phyloP scores from a whole-genome alignment of 2,113 vertebrate genomes.

The Mellivora capensis region DNA sequence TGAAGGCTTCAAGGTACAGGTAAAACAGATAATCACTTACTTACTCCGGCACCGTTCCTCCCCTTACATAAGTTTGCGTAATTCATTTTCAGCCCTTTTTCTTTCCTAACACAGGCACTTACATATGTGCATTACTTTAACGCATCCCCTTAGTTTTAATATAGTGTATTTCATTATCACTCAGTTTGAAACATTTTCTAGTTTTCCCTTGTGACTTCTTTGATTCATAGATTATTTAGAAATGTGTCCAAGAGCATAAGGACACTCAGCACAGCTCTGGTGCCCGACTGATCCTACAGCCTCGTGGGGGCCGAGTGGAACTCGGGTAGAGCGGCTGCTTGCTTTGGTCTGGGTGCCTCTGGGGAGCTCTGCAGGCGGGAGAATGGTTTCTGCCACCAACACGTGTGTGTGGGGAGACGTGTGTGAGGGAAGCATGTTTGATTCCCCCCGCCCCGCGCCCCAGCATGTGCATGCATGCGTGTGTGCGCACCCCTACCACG shows the following conservation, averaged over 20 bases:
- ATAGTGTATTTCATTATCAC: neutral
- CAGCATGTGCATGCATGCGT: accelerated
- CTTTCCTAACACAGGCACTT: neutral
- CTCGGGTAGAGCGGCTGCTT: neutral
- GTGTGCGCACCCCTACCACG: too few species aligned
- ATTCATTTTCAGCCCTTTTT: neutral
- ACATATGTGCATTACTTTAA: neutral
- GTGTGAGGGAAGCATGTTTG: neutral
- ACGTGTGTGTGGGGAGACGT: neutral
- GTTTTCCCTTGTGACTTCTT: neutral
- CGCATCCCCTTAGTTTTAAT: neutral
- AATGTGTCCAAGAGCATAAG: neutral
- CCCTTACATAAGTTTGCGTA: neutral
- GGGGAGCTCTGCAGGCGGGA: neutral
- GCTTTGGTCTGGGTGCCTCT: neutral
- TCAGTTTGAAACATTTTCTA: neutral
- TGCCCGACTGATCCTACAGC: neutral
- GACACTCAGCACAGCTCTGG: neutral
- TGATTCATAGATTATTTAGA: neutral
- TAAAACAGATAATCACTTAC: neutral
- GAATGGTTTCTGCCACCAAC: neutral
- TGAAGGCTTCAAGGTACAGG: neutral
- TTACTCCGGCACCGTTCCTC: neutral
- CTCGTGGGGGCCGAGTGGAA: neutral
- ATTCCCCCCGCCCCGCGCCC: too few species aligned